A percentile compares a stretch with the other conserved stretches of the same genome.
These are phyloP conservation scores for Scotopteryx bipunctaria DNA, from an alignment of 2,888 invertebrate species.

Conservation along the genomic window DNA sequence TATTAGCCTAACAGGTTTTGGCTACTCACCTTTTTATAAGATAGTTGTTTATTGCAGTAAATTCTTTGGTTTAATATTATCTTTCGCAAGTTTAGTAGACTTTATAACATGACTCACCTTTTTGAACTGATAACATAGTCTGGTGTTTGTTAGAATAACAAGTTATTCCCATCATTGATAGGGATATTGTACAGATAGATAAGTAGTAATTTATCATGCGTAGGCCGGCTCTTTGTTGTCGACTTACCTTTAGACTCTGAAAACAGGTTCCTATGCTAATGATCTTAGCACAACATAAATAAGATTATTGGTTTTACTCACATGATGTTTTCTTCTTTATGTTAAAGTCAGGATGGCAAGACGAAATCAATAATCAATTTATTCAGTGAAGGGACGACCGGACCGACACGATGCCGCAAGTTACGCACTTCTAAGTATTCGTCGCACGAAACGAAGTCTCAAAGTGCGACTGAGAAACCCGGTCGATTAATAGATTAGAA, in stretches of 20 bases:
- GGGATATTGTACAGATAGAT: background rate
- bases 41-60: no score
- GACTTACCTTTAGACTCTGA: constrained; percentile 13
- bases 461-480: background rate
- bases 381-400: constrained; percentile 5
- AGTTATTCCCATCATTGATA: no score
- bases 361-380: constrained; percentile 8
- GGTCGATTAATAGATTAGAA: background rate
- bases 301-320: constrained; percentile 30
- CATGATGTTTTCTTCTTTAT: constrained; percentile 22
- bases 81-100: no score
- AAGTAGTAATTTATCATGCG: background rate
- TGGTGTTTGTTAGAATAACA: no score
- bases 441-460: constrained; percentile 6
- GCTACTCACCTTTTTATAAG: no score
- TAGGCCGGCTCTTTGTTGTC: constrained; percentile 19
- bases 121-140: no score
- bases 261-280: constrained; percentile 26
- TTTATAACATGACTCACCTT: no score
- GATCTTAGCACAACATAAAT: no score
- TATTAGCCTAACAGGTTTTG: no score
- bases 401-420: constrained; percentile 6
- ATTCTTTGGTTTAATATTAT: no score
- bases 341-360: constrained; percentile 1
- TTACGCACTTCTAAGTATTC: constrained; percentile 16